A percentile compares a stretch with the other conserved stretches of the same genome.
phyloP scores from a whole-genome alignment of 1,140 invertebrate species.

The Euwallacea fornicatus region DNA sequence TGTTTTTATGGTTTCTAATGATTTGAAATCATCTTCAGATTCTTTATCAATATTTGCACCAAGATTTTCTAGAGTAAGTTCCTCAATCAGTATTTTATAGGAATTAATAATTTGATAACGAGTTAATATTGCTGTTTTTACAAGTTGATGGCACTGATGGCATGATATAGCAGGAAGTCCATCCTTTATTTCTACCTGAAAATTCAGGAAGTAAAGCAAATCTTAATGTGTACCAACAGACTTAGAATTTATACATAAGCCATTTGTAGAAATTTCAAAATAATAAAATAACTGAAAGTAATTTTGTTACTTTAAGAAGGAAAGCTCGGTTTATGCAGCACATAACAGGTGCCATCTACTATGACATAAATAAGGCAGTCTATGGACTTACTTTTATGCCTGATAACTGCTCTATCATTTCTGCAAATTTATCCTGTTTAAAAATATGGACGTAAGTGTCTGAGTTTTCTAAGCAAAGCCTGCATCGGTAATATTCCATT shows the following conservation, averaged over 20 bases:
- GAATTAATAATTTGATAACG: constrained; percentile 19
- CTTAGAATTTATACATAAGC: not conserved
- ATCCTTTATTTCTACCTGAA: constrained; percentile 6
- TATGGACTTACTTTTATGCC: constrained; percentile 8
- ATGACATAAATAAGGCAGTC: not conserved
- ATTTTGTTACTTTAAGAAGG: not conserved
- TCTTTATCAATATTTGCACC: not conserved
- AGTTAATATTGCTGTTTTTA: constrained; percentile 10
- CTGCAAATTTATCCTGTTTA: constrained; percentile 2
- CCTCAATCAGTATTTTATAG: constrained; percentile 1
- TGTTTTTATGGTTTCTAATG: not conserved
- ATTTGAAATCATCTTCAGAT: not conserved
- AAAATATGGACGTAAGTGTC: not conserved
- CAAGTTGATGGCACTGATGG: constrained; percentile 5
- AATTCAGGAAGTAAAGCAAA: not conserved
- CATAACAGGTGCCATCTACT: not conserved
- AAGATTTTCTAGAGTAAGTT: not conserved
- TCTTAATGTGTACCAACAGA: too few species aligned
- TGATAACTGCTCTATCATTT: constrained; percentile 1
- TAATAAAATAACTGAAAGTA: not conserved
- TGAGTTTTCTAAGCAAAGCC: constrained; percentile 6
- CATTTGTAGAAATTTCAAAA: not conserved
- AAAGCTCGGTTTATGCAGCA: not conserved
- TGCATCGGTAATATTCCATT: constrained; percentile 8
- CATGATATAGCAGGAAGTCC: constrained; percentile 1